Evolutionary conservation across 2,888 invertebrate species (phyloP).

Genomic region (Lycophotia porphyrea): DNA sequence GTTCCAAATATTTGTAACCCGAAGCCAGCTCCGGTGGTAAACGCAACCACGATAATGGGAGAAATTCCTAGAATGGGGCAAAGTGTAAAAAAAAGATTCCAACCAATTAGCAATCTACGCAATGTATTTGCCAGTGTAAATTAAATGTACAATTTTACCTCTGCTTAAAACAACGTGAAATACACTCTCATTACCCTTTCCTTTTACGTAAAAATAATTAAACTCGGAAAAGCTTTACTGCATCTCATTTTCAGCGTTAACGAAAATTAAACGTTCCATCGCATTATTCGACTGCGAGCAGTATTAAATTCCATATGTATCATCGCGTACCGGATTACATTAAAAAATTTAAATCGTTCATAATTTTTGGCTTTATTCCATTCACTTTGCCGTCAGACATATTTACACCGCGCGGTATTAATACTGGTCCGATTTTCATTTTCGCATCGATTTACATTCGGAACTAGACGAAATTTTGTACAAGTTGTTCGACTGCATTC

Average conservation of each 20-base stretch:
- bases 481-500: conserved; percentile 57
- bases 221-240: conserved; percentile 39
- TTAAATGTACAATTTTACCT: conserved; percentile 24
- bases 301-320: conserved; percentile 66
- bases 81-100: neutral
- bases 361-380: conserved; percentile 78
- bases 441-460: conserved; percentile 83
- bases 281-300: conserved; percentile 46
- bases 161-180: conserved; percentile 31
- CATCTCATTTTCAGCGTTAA: conserved; percentile 50
- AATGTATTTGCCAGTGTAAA: neutral
- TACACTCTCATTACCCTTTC: conserved; percentile 37
- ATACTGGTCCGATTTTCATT: conserved; percentile 80
- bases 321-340: conserved; percentile 64
- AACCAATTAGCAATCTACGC: neutral
- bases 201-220: conserved; percentile 56
- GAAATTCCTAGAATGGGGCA: neutral
- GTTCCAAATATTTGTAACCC: no score
- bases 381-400: conserved; percentile 70
- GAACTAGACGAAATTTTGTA: conserved; percentile 76
- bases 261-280: conserved; percentile 47
- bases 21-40: no score
- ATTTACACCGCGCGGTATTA: conserved; percentile 76
- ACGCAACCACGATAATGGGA: neutral
- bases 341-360: conserved; percentile 76